Evolutionary conservation across 2,797 vertebrate genomes (phyloP).

Genomic region (Lagocephalus sceleratus): DNA sequence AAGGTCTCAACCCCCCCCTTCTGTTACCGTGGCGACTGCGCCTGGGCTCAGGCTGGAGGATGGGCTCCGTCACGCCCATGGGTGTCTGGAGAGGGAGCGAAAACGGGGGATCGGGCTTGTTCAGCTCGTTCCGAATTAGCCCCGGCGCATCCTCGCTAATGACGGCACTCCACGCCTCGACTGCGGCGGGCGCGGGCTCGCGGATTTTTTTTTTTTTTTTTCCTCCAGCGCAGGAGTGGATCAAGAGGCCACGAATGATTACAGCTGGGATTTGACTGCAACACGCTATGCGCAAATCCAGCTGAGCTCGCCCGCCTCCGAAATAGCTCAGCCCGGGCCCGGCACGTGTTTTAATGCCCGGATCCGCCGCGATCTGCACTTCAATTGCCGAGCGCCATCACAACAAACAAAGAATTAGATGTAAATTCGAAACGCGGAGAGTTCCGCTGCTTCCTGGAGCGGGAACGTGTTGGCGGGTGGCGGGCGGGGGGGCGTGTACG

Average conservation of each 20-base stretch:
- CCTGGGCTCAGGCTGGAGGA: conserved; percentile 25
- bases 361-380: conserved; percentile 20
- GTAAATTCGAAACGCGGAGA: neutral
- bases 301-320: conserved; percentile 1
- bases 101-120: conserved; percentile 12
- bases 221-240: conserved; percentile 22
- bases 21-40: conserved; percentile 57
- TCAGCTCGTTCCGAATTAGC: neutral
- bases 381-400: neutral
- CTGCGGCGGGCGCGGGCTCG: conserved; percentile 5
- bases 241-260: conserved; percentile 39
- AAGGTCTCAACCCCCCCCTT: conserved; percentile 42
- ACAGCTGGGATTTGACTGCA: conserved; percentile 45
- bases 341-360: conserved; percentile 20
- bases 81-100: conserved; percentile 25
- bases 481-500: too few species aligned
- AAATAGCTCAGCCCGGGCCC: conserved; percentile 5
- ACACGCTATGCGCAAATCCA: conserved; percentile 41
- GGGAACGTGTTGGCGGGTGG: neutral
- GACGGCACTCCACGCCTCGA: conserved; percentile 14
- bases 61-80: conserved; percentile 53
- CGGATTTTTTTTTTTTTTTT: too few species aligned
- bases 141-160: neutral
- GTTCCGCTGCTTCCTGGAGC: neutral
- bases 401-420: conserved; percentile 14